Conservation (phyloP, 2,888 invertebrate species). For the Tortricodes alternella region DNA sequence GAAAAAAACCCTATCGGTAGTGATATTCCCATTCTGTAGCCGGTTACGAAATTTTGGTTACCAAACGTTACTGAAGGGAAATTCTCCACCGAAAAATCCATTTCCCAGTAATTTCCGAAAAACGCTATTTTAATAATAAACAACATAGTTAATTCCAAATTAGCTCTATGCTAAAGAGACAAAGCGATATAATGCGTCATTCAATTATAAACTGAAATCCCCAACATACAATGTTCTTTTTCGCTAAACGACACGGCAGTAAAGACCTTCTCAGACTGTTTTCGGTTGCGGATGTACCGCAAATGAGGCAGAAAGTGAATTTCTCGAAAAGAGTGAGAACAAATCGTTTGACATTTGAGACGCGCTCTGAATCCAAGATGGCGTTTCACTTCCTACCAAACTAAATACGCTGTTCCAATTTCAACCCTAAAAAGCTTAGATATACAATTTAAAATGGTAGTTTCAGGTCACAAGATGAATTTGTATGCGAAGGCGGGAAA, state of each 20-base stretch:
- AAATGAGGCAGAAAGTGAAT: slow-evolving; percentile 67
- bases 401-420: too few species aligned
- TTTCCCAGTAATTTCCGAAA: slow-evolving; percentile 16
- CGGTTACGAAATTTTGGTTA: too few species aligned
- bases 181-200: background rate
- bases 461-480: too few species aligned
- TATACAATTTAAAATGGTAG: too few species aligned
- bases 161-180: background rate
- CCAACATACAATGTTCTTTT: background rate
- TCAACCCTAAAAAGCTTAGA: too few species aligned
- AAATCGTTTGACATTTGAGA: slow-evolving; percentile 54
- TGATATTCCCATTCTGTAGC: too few species aligned
- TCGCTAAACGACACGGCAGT: background rate
- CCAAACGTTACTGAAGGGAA: background rate
- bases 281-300: slow-evolving; percentile 29
- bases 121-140: slow-evolving; percentile 2
- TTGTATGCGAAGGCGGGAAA: slow-evolving; percentile 42
- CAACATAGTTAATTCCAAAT: too few species aligned
- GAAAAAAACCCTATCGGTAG: too few species aligned
- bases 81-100: slow-evolving; percentile 19
- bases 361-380: slow-evolving; percentile 50
- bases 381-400: too few species aligned
- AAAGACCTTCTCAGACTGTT: background rate
- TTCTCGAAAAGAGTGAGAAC: slow-evolving; percentile 66
- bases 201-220: background rate